Evolutionary conservation across 2,888 invertebrate species (phyloP).

Genomic region (Chironomus tentans): DNA sequence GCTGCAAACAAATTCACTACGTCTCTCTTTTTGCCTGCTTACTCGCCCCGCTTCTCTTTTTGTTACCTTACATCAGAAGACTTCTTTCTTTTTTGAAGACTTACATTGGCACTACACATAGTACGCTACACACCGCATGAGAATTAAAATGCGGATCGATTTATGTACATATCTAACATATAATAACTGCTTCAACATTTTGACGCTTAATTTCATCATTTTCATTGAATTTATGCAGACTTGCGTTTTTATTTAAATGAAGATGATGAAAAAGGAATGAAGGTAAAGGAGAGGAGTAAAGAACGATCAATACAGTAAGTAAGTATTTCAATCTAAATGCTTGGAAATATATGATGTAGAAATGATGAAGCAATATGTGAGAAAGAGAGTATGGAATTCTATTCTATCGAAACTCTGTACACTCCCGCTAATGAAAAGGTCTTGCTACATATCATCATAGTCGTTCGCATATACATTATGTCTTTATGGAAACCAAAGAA

Average conservation of each 20-base stretch:
- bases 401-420: too few species aligned
- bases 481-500: too few species aligned
- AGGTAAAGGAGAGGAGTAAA: too few species aligned
- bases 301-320: too few species aligned
- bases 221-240: conserved; percentile 5
- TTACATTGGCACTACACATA: background rate
- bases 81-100: background rate
- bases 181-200: conserved; percentile 14
- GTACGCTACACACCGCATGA: background rate
- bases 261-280: background rate
- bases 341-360: too few species aligned
- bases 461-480: too few species aligned
- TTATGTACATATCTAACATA: background rate
- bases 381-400: too few species aligned
- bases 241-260: background rate
- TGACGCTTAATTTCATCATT: conserved; percentile 23
- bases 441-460: too few species aligned
- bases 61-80: too few species aligned
- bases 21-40: background rate
- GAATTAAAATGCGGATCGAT: background rate
- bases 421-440: too few species aligned
- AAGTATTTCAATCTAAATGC: too few species aligned
- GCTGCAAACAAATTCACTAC: conserved; percentile 3
- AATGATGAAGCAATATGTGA: too few species aligned
- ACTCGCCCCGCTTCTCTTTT: background rate